A percentile compares a stretch with the other conserved stretches of the same genome.
Evolutionary conservation across 2,113 vertebrate species (phyloP).

Genomic region (Probosciger aterrimus): DNA sequence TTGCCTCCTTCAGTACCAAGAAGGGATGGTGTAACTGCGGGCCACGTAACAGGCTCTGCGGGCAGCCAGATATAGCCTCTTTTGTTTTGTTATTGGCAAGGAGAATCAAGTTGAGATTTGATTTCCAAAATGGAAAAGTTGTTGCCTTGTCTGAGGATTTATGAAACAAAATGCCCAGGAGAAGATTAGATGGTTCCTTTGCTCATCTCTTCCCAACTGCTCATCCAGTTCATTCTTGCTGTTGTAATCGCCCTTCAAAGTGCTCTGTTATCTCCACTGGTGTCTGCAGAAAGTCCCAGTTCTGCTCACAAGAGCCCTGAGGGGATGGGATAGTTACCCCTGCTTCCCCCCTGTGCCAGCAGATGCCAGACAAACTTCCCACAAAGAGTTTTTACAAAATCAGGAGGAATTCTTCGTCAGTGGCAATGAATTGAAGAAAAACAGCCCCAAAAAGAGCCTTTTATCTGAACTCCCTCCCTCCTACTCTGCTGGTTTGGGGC

Average conservation of each 20-base stretch:
- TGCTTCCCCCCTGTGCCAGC: neutral
- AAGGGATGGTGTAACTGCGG: neutral
- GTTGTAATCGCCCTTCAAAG: neutral
- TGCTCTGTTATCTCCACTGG: neutral
- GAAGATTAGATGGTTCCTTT: neutral
- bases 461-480: neutral
- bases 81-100: neutral
- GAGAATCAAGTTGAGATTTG: neutral
- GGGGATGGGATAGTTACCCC: neutral
- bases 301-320: neutral
- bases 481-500: neutral
- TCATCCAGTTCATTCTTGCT: neutral
- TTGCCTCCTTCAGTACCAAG: neutral
- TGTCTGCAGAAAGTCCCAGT: neutral
- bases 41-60: neutral
- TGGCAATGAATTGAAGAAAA: neutral
- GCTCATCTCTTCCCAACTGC: neutral
- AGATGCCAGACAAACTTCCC: neutral
- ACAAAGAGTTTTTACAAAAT: neutral
- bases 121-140: neutral
- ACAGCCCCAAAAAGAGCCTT: neutral
- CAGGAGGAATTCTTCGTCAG: neutral
- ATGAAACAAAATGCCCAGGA: neutral
- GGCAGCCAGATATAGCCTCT: neutral
- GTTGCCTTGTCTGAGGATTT: neutral